A percentile compares a stretch with the other conserved stretches of the same genome.
These are phyloP conservation scores for Australoheros scitulus DNA, from an alignment of 2,113 vertebrate species.

Conservation along the genomic window DNA sequence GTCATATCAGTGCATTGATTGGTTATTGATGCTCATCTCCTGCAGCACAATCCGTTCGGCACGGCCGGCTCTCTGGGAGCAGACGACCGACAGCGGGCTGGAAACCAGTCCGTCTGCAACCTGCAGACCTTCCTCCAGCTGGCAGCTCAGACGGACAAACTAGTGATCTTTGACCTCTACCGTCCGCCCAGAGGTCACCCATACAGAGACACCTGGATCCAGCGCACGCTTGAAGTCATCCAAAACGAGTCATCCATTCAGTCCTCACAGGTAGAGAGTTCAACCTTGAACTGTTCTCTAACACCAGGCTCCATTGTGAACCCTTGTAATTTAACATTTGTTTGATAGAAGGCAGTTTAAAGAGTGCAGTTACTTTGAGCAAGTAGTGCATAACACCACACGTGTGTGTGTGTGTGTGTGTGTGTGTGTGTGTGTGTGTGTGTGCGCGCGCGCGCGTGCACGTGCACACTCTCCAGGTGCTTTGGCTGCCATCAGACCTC, in stretches of 20 bases:
- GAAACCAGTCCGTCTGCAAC: conserved; percentile 82
- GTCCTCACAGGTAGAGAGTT: conserved; percentile 81
- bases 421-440: not conserved
- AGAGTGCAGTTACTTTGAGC: not conserved
- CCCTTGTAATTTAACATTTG: accelerated
- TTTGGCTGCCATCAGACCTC: conserved; percentile 82
- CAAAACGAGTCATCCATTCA: conserved; percentile 74
- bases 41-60: conserved; percentile 83
- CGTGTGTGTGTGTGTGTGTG: not conserved
- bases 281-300: not conserved
- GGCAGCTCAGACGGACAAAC: conserved; percentile 75
- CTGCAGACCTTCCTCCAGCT: conserved; percentile 82
- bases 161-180: conserved; percentile 89
- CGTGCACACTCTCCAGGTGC: conserved; percentile 74
- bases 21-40: not conserved
- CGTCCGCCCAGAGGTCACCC: conserved; percentile 85
- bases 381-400: not conserved
- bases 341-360: not conserved
- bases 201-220: conserved; percentile 83
- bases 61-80: conserved; percentile 69
- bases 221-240: conserved; percentile 81
- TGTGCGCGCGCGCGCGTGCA: too few relatives aligned
- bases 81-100: conserved; percentile 71
- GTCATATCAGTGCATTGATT: conserved; percentile 6
- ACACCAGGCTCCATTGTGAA: not conserved